These are phyloP conservation scores for Hydractinia echinata DNA, from an alignment of 30 jellyfish, hydroid and myxozoan genomes.

Conservation along the genomic window DNA sequence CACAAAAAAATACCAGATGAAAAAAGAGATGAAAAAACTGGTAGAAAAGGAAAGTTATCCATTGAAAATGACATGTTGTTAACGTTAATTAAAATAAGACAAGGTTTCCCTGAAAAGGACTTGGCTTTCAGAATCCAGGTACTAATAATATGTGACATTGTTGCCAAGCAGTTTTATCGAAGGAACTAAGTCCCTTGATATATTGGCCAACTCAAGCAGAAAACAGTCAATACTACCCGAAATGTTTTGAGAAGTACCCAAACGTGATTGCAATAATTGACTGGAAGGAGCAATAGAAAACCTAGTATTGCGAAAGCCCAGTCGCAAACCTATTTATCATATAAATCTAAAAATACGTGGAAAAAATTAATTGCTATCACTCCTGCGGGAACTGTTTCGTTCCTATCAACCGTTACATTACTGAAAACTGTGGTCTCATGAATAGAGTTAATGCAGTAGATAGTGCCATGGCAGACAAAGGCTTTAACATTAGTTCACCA, in stretches of 20 bases:
- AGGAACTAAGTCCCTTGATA: slow-evolving; percentile 18
- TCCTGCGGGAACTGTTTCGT: slow-evolving; percentile 27
- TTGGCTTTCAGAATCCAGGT: slow-evolving; percentile 34
- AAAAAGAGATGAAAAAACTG: slow-evolving; percentile 26
- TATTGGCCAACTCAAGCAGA: slow-evolving; percentile 35
- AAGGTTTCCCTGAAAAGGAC: slow-evolving; percentile 34
- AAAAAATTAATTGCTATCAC: slow-evolving; percentile 32
- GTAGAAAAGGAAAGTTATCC: slow-evolving; percentile 4
- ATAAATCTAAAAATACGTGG: slow-evolving; percentile 26
- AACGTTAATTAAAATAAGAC: slow-evolving; percentile 14
- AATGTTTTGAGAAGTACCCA: slow-evolving; percentile 34
- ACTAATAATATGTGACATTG: no score
- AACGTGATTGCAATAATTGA: slow-evolving; percentile 30
- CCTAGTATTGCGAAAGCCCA: slow-evolving; percentile 34
- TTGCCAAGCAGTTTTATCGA: slow-evolving; percentile 26
- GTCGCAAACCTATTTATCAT: slow-evolving; percentile 35
- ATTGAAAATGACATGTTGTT: slow-evolving; percentile 11
- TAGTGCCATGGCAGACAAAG: neutral
- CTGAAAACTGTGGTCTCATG: slow-evolving; percentile 29
- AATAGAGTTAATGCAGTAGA: neutral
- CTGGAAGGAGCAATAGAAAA: slow-evolving; percentile 22
- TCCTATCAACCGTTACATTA: slow-evolving; percentile 31
- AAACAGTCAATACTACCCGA: slow-evolving; percentile 10
- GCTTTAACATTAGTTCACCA: slow-evolving; percentile 6
- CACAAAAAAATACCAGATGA: slow-evolving; percentile 17